Conservation (phyloP, 2,113 vertebrate species). For the Prunella fulvescens region DNA sequence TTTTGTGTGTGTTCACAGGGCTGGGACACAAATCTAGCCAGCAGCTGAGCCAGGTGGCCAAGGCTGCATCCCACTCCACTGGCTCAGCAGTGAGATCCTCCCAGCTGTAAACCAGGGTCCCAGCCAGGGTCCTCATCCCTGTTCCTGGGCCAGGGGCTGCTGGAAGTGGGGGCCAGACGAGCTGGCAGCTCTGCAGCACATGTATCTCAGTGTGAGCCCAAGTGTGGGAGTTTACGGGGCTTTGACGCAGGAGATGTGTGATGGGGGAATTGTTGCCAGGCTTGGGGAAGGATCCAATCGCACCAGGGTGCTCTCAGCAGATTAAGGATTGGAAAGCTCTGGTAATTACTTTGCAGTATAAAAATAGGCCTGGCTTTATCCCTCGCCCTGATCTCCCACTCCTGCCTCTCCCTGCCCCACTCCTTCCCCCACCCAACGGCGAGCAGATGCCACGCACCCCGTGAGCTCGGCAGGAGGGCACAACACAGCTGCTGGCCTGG, state of each 20-base stretch:
- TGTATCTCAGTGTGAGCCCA: not conserved
- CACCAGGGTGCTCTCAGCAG: not conserved
- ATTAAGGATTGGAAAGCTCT: constrained; percentile 58
- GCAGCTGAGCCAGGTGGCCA: not conserved
- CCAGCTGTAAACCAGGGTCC: not conserved
- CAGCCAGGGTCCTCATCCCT: not conserved
- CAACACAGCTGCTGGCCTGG: not conserved
- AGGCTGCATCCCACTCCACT: not conserved
- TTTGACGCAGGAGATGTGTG: constrained; percentile 55
- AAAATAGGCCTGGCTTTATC: constrained; percentile 56
- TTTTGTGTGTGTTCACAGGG: not conserved
- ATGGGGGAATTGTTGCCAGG: constrained; percentile 41
- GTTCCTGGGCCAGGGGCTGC: not conserved
- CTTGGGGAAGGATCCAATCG: constrained; percentile 37
- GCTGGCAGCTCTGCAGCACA: not conserved
- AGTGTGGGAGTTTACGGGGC: constrained; percentile 21
- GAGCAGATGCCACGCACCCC: not conserved
- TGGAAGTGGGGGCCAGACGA: not conserved
- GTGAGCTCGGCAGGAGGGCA: accelerated
- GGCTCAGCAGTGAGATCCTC: accelerated
- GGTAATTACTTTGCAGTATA: constrained; percentile 61
- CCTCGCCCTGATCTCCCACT: not conserved
- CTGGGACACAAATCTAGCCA: not conserved
- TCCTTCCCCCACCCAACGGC: not conserved
- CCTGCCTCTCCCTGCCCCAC: not conserved